Conservation (phyloP, 2,888 invertebrate species). For the Pediacus dermestoides region DNA sequence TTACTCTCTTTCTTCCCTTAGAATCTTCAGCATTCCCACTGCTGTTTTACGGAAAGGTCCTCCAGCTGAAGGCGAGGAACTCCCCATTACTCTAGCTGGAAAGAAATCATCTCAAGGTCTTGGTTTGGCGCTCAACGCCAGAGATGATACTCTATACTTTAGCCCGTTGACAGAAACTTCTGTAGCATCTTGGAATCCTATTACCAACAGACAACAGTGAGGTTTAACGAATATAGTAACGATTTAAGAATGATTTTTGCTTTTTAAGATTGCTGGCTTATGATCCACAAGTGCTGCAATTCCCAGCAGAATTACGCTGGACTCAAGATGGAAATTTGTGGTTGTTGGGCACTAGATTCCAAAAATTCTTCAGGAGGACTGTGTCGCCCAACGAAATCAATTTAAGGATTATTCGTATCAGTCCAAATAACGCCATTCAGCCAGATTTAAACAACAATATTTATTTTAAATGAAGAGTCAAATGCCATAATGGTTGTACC, state of each 20-base stretch:
- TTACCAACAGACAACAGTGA: conserved; percentile 68
- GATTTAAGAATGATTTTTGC: no score
- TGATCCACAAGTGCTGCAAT: conserved; percentile 70
- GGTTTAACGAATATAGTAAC: conserved; percentile 18
- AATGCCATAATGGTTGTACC: no score
- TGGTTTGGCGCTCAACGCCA: conserved; percentile 66
- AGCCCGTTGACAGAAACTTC: conserved; percentile 78
- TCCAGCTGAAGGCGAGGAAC: conserved; percentile 62
- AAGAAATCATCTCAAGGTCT: conserved; percentile 82
- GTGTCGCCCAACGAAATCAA: conserved; percentile 67
- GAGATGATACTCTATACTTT: conserved; percentile 72
- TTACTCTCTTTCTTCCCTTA: conserved; percentile 41
- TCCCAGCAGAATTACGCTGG: conserved; percentile 72
- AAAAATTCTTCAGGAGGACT: conserved; percentile 71
- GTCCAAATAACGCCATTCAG: conserved; percentile 10
- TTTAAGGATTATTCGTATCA: conserved; percentile 63
- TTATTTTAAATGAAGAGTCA: no score
- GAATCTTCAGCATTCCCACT: conserved; percentile 74
- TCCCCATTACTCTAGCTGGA: conserved; percentile 75
- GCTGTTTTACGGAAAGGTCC: conserved; percentile 71
- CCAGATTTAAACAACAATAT: conserved; percentile 20
- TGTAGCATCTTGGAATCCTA: conserved; percentile 75
- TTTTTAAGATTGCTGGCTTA: conserved; percentile 64
- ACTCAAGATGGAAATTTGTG: conserved; percentile 70
- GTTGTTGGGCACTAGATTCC: conserved; percentile 72